These are phyloP conservation scores for Pterocles orientalis DNA, from an alignment of 2,113 vertebrate species.

Conservation along the genomic window DNA sequence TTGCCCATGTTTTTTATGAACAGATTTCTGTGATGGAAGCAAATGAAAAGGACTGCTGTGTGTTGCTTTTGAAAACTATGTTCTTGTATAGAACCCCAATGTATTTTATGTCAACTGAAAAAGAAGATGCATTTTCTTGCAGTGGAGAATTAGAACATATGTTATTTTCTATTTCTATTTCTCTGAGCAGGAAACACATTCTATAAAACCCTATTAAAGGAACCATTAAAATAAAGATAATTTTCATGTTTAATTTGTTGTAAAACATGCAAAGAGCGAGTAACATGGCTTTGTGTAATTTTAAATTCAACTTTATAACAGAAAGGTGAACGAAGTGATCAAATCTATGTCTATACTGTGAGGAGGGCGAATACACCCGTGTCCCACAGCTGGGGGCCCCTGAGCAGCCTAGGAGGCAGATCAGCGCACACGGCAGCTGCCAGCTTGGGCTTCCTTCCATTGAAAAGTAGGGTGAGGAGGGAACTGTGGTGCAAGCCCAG, in stretches of 20 bases:
- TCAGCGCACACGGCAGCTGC: not conserved
- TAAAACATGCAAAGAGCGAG: not conserved
- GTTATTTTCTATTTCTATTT: not conserved
- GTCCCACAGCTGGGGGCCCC: not conserved
- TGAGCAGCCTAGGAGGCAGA: not conserved
- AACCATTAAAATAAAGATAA: not conserved
- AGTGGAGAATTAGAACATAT: not conserved
- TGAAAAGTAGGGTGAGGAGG: not conserved
- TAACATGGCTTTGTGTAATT: not conserved
- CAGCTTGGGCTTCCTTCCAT: no score
- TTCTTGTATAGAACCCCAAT: not conserved
- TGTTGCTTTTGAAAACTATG: not conserved
- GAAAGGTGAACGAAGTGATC: not conserved
- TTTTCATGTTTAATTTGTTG: not conserved
- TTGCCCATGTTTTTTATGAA: not conserved
- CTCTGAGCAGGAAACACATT: not conserved
- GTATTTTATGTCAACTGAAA: not conserved
- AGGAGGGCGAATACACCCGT: fast-evolving
- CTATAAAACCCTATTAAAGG: not conserved
- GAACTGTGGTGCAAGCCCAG: not conserved
- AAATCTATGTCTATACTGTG: no score
- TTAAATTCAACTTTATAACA: not conserved
- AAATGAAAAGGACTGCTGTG: not conserved
- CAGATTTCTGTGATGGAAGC: not conserved
- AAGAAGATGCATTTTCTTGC: not conserved